These are phyloP conservation scores for Reinhardtius hippoglossoides DNA, from an alignment of 2,113 vertebrate species.

Conservation along the genomic window DNA sequence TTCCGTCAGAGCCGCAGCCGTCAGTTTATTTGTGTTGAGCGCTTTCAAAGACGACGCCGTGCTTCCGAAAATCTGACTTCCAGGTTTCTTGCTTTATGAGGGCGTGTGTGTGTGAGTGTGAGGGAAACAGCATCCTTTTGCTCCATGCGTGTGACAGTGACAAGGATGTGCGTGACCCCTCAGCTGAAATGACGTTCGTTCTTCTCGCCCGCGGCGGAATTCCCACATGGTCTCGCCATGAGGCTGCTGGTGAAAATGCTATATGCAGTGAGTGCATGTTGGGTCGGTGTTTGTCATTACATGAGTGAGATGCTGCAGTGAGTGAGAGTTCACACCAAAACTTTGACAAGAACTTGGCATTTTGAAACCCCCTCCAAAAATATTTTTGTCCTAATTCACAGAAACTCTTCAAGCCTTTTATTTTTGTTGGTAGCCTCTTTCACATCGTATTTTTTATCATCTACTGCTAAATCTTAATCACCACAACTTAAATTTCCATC, in stretches of 20 bases:
- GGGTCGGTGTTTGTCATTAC: slow-evolving; percentile 13
- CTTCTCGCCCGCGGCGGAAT: slow-evolving; percentile 46
- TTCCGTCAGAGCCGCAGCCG: slow-evolving; percentile 23
- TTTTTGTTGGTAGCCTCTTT: not conserved
- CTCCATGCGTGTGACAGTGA: slow-evolving; percentile 62
- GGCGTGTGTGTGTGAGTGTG: not conserved
- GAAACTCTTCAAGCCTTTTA: not conserved
- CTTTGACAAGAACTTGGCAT: slow-evolving; percentile 5
- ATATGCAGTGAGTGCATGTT: slow-evolving; percentile 25
- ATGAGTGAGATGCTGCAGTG: slow-evolving; percentile 16
- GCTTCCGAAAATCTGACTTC: slow-evolving; percentile 37
- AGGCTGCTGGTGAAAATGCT: slow-evolving; percentile 19
- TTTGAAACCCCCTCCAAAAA: not conserved
- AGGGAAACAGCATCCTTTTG: not conserved
- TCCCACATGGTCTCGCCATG: slow-evolving; percentile 51
- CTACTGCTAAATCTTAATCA: not conserved
- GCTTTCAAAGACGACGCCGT: slow-evolving; percentile 16
- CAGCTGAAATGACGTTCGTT: slow-evolving; percentile 57
- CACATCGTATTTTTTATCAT: not conserved
- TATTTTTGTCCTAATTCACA: not conserved
- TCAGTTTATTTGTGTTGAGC: slow-evolving; percentile 41
- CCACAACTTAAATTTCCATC: not conserved
- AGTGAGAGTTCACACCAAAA: not conserved
- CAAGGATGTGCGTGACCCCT: slow-evolving; percentile 71
- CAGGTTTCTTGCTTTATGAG: slow-evolving; percentile 16